These are phyloP conservation scores for Sinocyclocheilus grahami DNA, from an alignment of 2,113 vertebrate species.

Conservation along the genomic window DNA sequence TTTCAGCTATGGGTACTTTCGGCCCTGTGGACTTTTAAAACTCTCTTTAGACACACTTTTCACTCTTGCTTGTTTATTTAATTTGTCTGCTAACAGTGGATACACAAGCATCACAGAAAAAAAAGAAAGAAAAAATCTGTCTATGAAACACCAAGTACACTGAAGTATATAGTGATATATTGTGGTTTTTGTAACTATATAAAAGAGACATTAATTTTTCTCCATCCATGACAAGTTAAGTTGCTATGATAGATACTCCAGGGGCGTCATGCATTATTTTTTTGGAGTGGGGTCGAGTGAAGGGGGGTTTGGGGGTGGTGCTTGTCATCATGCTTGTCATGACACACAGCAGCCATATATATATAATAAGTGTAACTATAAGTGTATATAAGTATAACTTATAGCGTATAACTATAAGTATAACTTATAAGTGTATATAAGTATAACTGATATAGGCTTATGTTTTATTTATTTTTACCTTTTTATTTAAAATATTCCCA, in stretches of 20 bases:
- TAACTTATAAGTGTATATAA: too few species aligned
- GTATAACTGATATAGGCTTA: too few species aligned
- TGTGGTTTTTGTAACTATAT: not conserved
- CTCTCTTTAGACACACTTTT: not conserved
- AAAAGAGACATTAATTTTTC: not conserved
- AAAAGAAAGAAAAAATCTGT: not conserved
- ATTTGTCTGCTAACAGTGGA: not conserved
- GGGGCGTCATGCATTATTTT: too few species aligned
- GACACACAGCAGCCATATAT: too few species aligned
- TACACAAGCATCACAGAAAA: not conserved
- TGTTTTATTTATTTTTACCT: too few species aligned
- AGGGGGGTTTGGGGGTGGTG: too few species aligned
- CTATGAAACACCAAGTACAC: not conserved
- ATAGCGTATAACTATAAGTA: too few species aligned
- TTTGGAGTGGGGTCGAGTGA: too few species aligned
- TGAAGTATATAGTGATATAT: not conserved
- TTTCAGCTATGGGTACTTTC: slow-evolving; percentile 4
- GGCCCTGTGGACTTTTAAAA: not conserved
- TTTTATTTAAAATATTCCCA: too few species aligned
- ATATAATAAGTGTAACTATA: too few species aligned
- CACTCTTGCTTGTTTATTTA: not conserved
- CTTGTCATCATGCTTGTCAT: too few species aligned
- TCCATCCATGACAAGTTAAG: not conserved
- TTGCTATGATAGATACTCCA: not conserved
- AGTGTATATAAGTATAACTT: too few species aligned